Evolutionary conservation across 2,888 invertebrate species (phyloP).

Genomic region (Pterobdella sp.): DNA sequence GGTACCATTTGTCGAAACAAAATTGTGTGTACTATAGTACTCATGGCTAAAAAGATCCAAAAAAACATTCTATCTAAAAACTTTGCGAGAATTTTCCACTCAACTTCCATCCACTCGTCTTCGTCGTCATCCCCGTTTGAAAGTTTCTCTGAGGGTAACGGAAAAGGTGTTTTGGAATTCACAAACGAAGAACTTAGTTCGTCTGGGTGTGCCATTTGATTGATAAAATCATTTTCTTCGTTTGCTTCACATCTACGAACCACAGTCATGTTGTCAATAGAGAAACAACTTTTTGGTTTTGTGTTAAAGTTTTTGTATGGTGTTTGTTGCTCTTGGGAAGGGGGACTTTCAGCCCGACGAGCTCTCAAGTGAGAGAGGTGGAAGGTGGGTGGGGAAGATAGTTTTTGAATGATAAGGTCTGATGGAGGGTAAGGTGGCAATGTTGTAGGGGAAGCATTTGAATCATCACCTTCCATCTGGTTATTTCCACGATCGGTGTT

Average conservation of each 20-base stretch:
- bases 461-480: background rate
- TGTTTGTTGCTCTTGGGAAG: background rate
- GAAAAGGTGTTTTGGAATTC: background rate
- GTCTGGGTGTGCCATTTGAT: background rate
- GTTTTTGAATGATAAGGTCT: constrained; percentile 4
- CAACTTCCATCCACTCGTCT: constrained; percentile 32
- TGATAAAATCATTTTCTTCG: background rate
- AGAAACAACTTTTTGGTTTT: background rate
- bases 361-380: background rate
- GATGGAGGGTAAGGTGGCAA: background rate
- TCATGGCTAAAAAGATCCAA: constrained; percentile 40
- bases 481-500: background rate
- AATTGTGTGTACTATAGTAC: constrained; percentile 32
- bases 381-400: constrained; percentile 4
- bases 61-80: constrained; percentile 40
- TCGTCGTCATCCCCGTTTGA: constrained; percentile 18
- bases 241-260: background rate
- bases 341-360: too few relatives aligned
- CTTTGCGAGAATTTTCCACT: constrained; percentile 39
- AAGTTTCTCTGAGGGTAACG: background rate
- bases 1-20: constrained; percentile 38
- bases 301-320: background rate
- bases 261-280: background rate
- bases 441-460: background rate
- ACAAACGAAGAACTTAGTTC: background rate